These are phyloP conservation scores for Hydrolagus affinis DNA, from an alignment of 2,113 vertebrate species.

Conservation along the genomic window DNA sequence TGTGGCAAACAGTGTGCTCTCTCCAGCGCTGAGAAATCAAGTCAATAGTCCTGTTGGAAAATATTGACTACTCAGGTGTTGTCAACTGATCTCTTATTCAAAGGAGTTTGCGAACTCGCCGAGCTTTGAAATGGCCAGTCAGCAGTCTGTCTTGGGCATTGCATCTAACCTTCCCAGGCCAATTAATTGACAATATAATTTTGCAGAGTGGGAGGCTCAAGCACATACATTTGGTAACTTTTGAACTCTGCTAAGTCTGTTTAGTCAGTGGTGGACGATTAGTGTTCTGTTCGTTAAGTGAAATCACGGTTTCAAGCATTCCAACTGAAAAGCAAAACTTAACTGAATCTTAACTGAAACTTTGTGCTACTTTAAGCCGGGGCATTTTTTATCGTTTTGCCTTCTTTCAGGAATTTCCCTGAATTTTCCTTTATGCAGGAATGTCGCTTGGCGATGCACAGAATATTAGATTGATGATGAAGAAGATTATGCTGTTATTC, in stretches of 20 bases:
- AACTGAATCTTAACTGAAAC: not conserved
- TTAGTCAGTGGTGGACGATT: not conserved
- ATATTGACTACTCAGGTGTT: not conserved
- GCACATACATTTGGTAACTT: not conserved
- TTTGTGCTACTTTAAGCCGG: not conserved
- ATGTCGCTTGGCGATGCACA: too few species aligned
- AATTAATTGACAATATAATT: not conserved
- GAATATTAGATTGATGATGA: too few species aligned
- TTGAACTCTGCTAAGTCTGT: not conserved
- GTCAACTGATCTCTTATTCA: not conserved
- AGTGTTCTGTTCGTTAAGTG: not conserved
- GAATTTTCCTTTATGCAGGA: not conserved
- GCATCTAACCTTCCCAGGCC: not conserved
- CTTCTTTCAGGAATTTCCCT: not conserved
- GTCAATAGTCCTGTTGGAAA: constrained; percentile 11
- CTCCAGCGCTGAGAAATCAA: not conserved
- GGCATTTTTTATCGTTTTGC: not conserved
- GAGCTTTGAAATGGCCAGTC: not conserved
- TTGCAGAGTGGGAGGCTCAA: not conserved
- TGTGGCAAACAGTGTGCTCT: not conserved
- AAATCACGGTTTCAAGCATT: not conserved
- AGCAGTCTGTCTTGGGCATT: not conserved
- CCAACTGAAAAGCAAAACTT: not conserved
- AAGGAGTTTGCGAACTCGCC: not conserved
- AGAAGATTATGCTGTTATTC: too few species aligned